Percentiles rank a stretch among this genome's conserved stretches.
These are phyloP conservation scores for Microctonus brassicae DNA, from an alignment of 2,888 invertebrate genomes.

Conservation along the genomic window DNA sequence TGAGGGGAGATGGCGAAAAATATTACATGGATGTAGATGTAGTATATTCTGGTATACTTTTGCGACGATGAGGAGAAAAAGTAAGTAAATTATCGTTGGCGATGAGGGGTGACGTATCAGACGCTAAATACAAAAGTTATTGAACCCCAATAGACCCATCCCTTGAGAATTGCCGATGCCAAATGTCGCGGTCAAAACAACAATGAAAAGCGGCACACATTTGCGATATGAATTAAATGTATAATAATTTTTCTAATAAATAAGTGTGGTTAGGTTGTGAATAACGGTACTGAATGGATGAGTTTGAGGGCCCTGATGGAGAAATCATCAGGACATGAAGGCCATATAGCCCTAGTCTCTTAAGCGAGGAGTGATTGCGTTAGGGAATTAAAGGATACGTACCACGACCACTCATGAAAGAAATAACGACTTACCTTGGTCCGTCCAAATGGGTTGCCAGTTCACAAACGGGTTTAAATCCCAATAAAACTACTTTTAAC, in stretches of 20 bases:
- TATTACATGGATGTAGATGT: constrained; percentile 36
- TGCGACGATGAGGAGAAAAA: constrained; percentile 23
- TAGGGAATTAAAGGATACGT: constrained; percentile 67
- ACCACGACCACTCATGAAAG: constrained; percentile 66
- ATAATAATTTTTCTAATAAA: neutral
- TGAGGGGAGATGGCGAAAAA: constrained; percentile 7
- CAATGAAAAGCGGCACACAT: constrained; percentile 36
- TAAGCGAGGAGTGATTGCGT: neutral
- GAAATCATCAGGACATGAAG: constrained; percentile 42
- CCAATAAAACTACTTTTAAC: constrained; percentile 66
- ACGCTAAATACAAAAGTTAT: constrained; percentile 14
- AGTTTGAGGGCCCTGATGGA: constrained; percentile 28
- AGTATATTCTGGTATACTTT: constrained; percentile 37
- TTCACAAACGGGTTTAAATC: constrained; percentile 74
- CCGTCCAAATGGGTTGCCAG: constrained; percentile 82
- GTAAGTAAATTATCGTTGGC: constrained; percentile 34
- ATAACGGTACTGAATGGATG: constrained; percentile 40
- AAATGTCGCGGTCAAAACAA: constrained; percentile 45
- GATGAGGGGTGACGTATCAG: constrained; percentile 21
- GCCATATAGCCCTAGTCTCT: neutral
- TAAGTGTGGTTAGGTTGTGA: neutral
- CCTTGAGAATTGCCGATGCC: constrained; percentile 37
- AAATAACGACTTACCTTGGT: constrained; percentile 81
- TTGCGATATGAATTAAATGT: neutral
- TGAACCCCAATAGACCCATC: constrained; percentile 30